Percentiles rank a stretch among this genome's conserved stretches.
phyloP scores from a whole-genome alignment of 2,888 invertebrate genomes.

The Trichacis sp. region DNA sequence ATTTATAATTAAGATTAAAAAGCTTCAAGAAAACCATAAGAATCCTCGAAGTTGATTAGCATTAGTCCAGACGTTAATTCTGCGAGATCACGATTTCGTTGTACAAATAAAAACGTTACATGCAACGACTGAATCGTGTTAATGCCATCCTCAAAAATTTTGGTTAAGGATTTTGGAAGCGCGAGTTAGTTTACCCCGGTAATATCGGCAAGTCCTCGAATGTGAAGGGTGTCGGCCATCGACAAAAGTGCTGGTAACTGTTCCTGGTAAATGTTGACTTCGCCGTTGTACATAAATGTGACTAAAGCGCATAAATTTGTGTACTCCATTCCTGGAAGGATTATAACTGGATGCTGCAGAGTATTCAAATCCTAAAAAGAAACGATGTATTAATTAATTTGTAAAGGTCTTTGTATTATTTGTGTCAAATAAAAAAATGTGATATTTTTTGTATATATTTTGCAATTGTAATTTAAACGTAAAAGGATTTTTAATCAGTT shows the following conservation, averaged over 20 bases:
- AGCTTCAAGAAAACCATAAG: too few relatives aligned
- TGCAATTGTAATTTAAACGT: too few relatives aligned
- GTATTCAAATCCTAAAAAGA: slow-evolving; percentile 76
- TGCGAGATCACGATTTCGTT: not conserved
- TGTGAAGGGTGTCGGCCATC: slow-evolving; percentile 84
- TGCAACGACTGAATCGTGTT: slow-evolving; percentile 17
- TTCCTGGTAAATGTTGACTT: slow-evolving; percentile 85
- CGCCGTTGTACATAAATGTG: slow-evolving; percentile 90
- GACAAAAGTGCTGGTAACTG: slow-evolving; percentile 82
- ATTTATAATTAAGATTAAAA: too few relatives aligned
- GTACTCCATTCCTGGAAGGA: slow-evolving; percentile 78
- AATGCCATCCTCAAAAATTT: too few relatives aligned
- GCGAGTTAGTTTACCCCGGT: slow-evolving; percentile 78
- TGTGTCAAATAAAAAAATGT: too few relatives aligned
- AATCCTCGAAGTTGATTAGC: not conserved
- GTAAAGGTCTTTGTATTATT: too few relatives aligned
- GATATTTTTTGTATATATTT: too few relatives aligned
- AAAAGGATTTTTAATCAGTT: too few relatives aligned
- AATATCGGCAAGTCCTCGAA: slow-evolving; percentile 85
- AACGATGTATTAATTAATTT: too few relatives aligned
- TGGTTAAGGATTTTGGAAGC: too few relatives aligned
- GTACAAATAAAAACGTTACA: slow-evolving; percentile 7
- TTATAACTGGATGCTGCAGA: slow-evolving; percentile 79
- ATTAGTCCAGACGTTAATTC: not conserved
- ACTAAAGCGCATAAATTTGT: slow-evolving; percentile 82